phyloP scores from a whole-genome alignment of 2,888 invertebrate species.

The Acronicta alni region DNA sequence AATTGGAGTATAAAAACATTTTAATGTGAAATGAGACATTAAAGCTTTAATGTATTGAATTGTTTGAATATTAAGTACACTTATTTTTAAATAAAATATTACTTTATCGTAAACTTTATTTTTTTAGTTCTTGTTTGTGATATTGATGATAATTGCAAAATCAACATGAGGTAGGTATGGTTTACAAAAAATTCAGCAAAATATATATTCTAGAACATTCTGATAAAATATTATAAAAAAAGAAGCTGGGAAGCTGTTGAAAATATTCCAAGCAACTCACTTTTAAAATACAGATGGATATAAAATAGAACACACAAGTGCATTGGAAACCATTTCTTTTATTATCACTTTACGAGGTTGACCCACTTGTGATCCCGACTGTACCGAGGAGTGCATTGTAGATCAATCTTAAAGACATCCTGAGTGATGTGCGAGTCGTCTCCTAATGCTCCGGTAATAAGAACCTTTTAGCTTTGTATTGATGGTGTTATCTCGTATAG shows the following conservation, averaged over 20 bases:
- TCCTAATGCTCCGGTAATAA: conserved; percentile 33
- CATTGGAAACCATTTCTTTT: conserved; percentile 11
- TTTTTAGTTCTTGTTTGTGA: no score
- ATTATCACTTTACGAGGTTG: conserved; percentile 21
- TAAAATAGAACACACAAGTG: conserved; percentile 23
- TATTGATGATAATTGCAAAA: no score
- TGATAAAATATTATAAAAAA: neutral
- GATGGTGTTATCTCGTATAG: conserved; percentile 21
- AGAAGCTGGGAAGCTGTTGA: neutral
- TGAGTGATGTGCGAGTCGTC: conserved; percentile 28
- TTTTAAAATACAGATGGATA: conserved; percentile 2
- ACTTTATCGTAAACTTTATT: no score
- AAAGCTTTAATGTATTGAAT: no score
- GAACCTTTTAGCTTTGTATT: conserved; percentile 27
- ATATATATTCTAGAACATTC: no score
- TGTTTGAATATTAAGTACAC: no score
- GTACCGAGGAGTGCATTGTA: conserved; percentile 41
- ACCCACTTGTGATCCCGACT: conserved; percentile 26
- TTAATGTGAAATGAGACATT: no score
- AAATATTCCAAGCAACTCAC: neutral
- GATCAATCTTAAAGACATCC: conserved; percentile 49
- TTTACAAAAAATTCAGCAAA: no score
- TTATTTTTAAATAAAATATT: no score
- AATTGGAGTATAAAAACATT: no score
- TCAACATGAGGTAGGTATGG: no score